These are phyloP conservation scores for Heteromurus nitidus DNA, from an alignment of 2,888 invertebrate genomes.

Conservation along the genomic window DNA sequence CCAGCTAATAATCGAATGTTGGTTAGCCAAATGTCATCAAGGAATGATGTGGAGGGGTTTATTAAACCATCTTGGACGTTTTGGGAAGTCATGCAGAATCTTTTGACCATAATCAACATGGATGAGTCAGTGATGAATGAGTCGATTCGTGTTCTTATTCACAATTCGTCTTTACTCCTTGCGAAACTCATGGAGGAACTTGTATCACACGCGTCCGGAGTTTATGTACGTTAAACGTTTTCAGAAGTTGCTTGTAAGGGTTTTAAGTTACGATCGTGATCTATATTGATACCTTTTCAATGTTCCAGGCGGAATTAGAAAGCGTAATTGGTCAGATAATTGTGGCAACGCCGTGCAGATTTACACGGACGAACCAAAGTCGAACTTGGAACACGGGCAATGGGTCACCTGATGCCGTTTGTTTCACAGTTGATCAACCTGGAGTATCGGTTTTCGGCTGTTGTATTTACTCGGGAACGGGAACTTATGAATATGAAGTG, in stretches of 20 bases:
- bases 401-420: constrained; percentile 96
- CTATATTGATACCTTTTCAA: constrained; percentile 11
- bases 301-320: constrained; percentile 81
- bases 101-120: constrained; percentile 87
- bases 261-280: constrained; percentile 23
- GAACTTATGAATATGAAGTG: constrained; percentile 91
- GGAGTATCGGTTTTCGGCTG: constrained; percentile 93
- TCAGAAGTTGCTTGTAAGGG: background rate
- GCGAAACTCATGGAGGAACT: constrained; percentile 92
- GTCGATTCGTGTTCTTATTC: constrained; percentile 76
- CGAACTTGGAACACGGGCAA: constrained; percentile 98
- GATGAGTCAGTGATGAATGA: constrained; percentile 82
- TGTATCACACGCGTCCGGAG: constrained; percentile 86
- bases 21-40: constrained; percentile 72
- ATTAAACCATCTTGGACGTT: constrained; percentile 79
- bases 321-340: constrained; percentile 85
- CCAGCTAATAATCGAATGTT: constrained; percentile 71
- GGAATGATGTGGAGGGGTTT: constrained; percentile 70
- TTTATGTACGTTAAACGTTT: constrained; percentile 80
- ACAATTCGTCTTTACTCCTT: constrained; percentile 78
- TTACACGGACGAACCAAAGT: constrained; percentile 91
- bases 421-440: constrained; percentile 92
- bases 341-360: constrained; percentile 90
- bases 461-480: constrained; percentile 91
- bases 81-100: constrained; percentile 87